Percentiles rank a stretch among this genome's conserved stretches.
These are phyloP conservation scores for Zosterops borbonicus DNA, from an alignment of 2,113 vertebrate genomes.

Conservation along the genomic window DNA sequence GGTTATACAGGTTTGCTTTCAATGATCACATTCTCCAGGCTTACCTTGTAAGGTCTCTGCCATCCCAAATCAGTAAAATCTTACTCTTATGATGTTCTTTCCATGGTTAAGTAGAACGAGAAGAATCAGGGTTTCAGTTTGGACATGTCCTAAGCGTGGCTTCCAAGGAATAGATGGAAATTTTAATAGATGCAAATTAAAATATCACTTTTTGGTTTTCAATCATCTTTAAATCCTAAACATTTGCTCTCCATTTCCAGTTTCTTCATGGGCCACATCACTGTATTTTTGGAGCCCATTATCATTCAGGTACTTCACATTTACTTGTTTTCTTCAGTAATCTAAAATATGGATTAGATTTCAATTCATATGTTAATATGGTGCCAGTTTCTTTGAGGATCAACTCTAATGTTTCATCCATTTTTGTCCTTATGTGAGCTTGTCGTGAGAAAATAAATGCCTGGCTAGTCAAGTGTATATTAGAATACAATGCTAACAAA, in stretches of 20 bases:
- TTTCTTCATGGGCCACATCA: not conserved
- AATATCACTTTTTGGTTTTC: not conserved
- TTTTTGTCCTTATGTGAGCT: not conserved
- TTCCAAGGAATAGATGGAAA: not conserved
- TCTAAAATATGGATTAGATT: slow-evolving; percentile 15
- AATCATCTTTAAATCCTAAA: not conserved
- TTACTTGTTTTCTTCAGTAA: slow-evolving; percentile 10
- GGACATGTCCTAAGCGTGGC: not conserved
- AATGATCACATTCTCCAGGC: not conserved
- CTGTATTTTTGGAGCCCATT: not conserved
- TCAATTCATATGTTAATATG: slow-evolving; percentile 31
- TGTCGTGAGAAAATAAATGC: not conserved
- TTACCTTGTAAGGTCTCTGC: not conserved
- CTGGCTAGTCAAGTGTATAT: not conserved
- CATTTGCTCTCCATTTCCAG: not conserved
- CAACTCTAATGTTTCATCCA: not conserved
- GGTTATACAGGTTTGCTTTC: not conserved
- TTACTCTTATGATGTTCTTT: not conserved
- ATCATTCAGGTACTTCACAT: not conserved
- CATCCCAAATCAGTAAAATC: not conserved
- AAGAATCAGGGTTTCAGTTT: not conserved
- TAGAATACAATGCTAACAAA: slow-evolving; percentile 22
- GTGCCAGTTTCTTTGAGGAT: slow-evolving; percentile 25
- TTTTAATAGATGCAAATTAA: not conserved
- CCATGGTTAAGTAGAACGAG: not conserved